Percentiles rank a stretch among this genome's conserved stretches.
Evolutionary conservation across 2,797 vertebrate genomes (phyloP).

Genomic region (Esox masquinongy): DNA sequence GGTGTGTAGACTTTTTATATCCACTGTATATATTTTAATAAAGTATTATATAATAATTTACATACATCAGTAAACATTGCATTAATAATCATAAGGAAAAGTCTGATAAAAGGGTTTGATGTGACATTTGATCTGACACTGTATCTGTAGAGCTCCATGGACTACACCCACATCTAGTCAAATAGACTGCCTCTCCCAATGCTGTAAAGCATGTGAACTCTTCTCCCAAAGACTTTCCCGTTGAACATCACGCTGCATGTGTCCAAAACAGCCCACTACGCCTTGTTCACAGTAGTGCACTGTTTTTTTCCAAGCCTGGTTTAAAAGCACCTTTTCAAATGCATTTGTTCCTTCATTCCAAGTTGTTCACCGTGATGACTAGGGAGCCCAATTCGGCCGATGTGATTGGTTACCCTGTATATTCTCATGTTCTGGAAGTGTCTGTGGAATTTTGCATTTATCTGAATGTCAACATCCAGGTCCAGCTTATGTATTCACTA

Average conservation of each 20-base stretch:
- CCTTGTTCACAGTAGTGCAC: neutral
- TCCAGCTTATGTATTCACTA: neutral
- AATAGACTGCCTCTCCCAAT: neutral
- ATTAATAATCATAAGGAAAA: neutral
- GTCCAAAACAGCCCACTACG: neutral
- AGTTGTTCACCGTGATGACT: neutral
- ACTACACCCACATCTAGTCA: neutral
- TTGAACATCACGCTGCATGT: neutral
- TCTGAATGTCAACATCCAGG: conserved; percentile 6
- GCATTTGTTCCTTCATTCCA: neutral
- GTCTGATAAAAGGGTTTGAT: neutral
- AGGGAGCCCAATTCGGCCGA: neutral
- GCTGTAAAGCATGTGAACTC: neutral
- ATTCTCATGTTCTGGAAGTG: neutral
- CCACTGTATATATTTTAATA: too few species aligned
- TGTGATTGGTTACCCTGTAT: neutral
- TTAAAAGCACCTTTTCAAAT: neutral
- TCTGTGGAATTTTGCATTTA: neutral
- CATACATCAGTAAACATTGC: neutral
- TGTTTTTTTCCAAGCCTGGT: neutral
- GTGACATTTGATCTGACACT: too few species aligned
- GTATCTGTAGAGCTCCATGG: too few species aligned
- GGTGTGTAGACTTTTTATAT: too few species aligned
- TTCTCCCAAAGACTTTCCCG: neutral
- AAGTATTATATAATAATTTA: neutral